Conservation (phyloP, 2,888 invertebrate genomes). For the Dryobotodes eremita region DNA sequence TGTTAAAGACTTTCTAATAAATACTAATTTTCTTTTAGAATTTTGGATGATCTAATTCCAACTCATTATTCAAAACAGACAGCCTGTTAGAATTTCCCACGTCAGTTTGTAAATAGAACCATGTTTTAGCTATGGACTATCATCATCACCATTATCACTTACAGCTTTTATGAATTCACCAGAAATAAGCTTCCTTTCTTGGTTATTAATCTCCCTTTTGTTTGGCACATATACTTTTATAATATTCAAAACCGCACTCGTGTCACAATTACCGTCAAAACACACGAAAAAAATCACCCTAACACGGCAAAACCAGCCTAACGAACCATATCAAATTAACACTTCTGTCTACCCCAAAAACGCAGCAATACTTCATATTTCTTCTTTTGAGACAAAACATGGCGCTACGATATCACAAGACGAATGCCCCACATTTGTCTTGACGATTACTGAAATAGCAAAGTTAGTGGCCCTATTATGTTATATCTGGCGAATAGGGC, state of each 20-base stretch:
- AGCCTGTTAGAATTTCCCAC: neutral
- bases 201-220: too few relatives aligned
- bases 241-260: neutral
- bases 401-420: constrained; percentile 58
- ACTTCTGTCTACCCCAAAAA: constrained; percentile 41
- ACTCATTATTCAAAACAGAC: neutral
- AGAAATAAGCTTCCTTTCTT: too few relatives aligned
- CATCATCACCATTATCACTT: neutral
- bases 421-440: constrained; percentile 63
- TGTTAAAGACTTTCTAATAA: neutral
- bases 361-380: constrained; percentile 56
- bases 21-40: neutral
- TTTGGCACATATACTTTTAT: neutral
- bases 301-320: neutral
- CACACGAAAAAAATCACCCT: neutral
- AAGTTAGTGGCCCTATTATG: constrained; percentile 60
- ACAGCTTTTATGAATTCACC: neutral
- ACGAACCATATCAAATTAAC: constrained; percentile 22
- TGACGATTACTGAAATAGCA: constrained; percentile 66
- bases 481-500: constrained; percentile 54
- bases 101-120: neutral
- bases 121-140: neutral
- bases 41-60: neutral
- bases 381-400: constrained; percentile 60
- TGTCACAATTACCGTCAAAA: neutral